Evolutionary conservation across 2,888 invertebrate genomes (phyloP), one percentile per base, ranked within the genome.

Genomic region (Caenorhabditis doughertyi): DNA sequence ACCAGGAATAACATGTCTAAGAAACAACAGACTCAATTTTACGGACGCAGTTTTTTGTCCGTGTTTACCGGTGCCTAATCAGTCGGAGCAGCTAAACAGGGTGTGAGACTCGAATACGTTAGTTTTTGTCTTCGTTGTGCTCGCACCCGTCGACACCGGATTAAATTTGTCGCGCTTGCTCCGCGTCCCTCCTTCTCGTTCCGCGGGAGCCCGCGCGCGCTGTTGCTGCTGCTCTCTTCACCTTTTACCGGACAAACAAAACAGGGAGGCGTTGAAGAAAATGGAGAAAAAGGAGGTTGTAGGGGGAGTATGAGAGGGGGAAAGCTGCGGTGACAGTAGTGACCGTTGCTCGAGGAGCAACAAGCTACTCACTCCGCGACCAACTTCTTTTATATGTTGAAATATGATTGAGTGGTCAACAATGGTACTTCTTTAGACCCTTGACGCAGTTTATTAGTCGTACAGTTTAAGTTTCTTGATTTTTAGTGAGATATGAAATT

Each of bases 241-340:
- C 77, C 77, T 77, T 68, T 68, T 77, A 77, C 77, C 77, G 77
- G 68, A 77, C 77, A 77, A 77, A 77, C 68, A 77, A 77, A 68
- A 77, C 77, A 68, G 68, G 68, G 77, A 77, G 68, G 77, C 77
- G 77, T 77, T 77, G 39, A 39, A 13, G n/a, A n/a, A n/a, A n/a
- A n/a, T n/a, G n/a, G 55, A 23, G 58, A 53, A n/a, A 18, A 25
- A 8, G 11, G 51, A n/a, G n/a, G n/a, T 32, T 32, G 4, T 32
- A 27, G 32, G 35, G 29, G 13, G 27, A 2, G 13, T 13, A 47
- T n/a, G 73, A 35, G 60, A 65, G 49, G 35, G 49, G 16, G 35
- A 58, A 51, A 56, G 49, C 49, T 32, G 62, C 68, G 53, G 42
- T 68, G 76, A 77, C 76, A 68, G 67, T 77, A 77, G 60, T 68